Evolutionary conservation across 2,797 vertebrate genomes (phyloP), one percentile per base, ranked within the genome.

Genomic region (Rachycentron canadum): DNA sequence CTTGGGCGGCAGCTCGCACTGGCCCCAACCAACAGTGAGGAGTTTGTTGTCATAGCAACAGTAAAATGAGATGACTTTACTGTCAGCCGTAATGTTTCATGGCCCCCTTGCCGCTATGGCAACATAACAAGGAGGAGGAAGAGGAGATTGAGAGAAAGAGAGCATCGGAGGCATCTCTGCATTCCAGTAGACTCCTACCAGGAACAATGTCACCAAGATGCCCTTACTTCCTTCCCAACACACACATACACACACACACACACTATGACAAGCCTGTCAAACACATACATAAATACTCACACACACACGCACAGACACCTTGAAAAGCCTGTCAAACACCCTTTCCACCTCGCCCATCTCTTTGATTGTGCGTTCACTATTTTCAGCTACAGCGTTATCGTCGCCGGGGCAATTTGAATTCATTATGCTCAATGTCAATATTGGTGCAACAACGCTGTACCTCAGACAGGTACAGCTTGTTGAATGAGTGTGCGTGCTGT

Each of bases 11-110:
- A 89, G 88, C 91, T 92, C 82, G 67, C 86, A 10, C 84, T 87
- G 90, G 92, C 92, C 96, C 94, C 95, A 95, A 95, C 95, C 95
- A 95, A 96, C 96, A 96, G 96, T 94, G 95, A 97, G 96, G 96
- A 96, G 95, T 96, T 89, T 94, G 97, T 98, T 95, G 97, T 96
- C 97, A 99, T 98, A 95, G 98, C 96, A 97, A 99, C 97, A 96
- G 94, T 92, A 96, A 97, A 97, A 97, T 97, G 96, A 97, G 97
- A 97, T 96, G 96, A 97, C 95, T 97, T 97, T 96, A 96, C 97
- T 97, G 97, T 97, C 97, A 97, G 96, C 96, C 95, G 95, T 97
- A 96, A 97, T 97, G 96, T 97, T 98, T 97, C 95, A 95, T 95
- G 96, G 95, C 96, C 95, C 93, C 95, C 96, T 95, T 84, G 93